phyloP scores from a whole-genome alignment of 92 coral and sea anemone species.

The Porites divaricata region DNA sequence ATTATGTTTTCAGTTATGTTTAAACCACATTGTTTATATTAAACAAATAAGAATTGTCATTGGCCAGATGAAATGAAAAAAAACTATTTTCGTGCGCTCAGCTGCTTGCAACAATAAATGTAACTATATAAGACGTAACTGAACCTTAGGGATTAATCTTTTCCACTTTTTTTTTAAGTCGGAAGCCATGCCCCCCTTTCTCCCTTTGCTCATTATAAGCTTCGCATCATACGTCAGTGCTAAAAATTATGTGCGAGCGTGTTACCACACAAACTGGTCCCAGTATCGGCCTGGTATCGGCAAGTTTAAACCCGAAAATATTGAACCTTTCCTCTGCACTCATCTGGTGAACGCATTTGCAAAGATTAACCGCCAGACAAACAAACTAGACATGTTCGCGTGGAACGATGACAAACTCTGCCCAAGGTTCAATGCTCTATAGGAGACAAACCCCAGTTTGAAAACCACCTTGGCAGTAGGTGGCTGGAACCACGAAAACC shows the following conservation, averaged over 20 bases:
- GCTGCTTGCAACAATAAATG: no score
- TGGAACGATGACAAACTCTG: conserved; percentile 64
- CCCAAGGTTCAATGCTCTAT: conserved; percentile 50
- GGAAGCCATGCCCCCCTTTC: conserved; percentile 7
- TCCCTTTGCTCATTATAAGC: conserved; percentile 34
- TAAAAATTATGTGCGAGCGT: conserved; percentile 54
- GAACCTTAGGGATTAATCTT: no score
- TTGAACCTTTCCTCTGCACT: conserved; percentile 71
- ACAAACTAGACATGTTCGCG: conserved; percentile 62
- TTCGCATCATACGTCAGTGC: conserved; percentile 55
- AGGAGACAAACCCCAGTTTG: conserved; percentile 69
- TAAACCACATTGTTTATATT: no score
- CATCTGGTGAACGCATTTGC: conserved; percentile 71
- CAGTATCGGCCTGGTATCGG: conserved; percentile 71
- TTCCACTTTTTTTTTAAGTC: no score
- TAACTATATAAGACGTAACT: no score
- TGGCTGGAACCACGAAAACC: conserved; percentile 78
- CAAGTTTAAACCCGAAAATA: conserved; percentile 65
- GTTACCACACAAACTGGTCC: conserved; percentile 79
- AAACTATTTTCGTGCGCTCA: no score
- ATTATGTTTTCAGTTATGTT: no score
- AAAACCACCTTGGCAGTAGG: conserved; percentile 77
- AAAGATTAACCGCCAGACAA: conserved; percentile 47
- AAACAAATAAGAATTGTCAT: no score
- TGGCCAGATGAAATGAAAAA: no score